Evolutionary conservation across 2,888 invertebrate species (phyloP).

Genomic region (Scaeva pyrastri): DNA sequence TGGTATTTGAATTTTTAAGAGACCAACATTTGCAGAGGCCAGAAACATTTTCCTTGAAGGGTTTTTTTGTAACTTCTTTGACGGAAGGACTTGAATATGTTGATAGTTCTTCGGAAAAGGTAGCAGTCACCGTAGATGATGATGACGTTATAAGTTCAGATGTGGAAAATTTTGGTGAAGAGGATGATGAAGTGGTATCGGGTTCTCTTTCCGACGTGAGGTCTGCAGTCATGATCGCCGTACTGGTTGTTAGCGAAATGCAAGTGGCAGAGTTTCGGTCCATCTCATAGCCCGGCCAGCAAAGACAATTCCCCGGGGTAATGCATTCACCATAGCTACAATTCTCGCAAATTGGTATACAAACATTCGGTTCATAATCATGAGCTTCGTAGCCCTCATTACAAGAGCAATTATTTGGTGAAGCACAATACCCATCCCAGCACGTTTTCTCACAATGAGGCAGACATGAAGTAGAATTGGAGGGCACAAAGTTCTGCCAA

Average conservation of each 20-base stretch:
- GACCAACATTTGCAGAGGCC: slow-evolving; percentile 48
- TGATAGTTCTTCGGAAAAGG: neutral
- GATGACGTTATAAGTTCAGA: neutral
- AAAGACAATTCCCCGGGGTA: slow-evolving; percentile 76
- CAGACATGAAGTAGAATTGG: slow-evolving; percentile 78
- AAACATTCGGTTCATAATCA: slow-evolving; percentile 67
- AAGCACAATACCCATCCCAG: slow-evolving; percentile 76
- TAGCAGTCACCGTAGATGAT: neutral
- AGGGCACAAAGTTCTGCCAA: slow-evolving; percentile 78
- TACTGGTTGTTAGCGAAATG: neutral
- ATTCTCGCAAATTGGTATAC: slow-evolving; percentile 75
- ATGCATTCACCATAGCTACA: slow-evolving; percentile 77
- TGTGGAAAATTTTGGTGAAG: neutral
- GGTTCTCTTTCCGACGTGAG: neutral
- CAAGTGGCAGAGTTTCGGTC: slow-evolving; percentile 19
- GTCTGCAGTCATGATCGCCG: neutral
- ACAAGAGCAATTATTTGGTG: slow-evolving; percentile 83
- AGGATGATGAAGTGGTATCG: neutral
- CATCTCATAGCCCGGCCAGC: slow-evolving; percentile 76
- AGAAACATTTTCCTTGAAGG: neutral
- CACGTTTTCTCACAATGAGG: slow-evolving; percentile 71
- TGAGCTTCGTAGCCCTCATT: slow-evolving; percentile 76
- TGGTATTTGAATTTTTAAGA: neutral
- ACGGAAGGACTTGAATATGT: neutral
- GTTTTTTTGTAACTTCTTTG: neutral